Evolutionary conservation across 2,797 vertebrate species (phyloP), one percentile per base, ranked within the genome.

Genomic region (Falco novaeseelandiae): DNA sequence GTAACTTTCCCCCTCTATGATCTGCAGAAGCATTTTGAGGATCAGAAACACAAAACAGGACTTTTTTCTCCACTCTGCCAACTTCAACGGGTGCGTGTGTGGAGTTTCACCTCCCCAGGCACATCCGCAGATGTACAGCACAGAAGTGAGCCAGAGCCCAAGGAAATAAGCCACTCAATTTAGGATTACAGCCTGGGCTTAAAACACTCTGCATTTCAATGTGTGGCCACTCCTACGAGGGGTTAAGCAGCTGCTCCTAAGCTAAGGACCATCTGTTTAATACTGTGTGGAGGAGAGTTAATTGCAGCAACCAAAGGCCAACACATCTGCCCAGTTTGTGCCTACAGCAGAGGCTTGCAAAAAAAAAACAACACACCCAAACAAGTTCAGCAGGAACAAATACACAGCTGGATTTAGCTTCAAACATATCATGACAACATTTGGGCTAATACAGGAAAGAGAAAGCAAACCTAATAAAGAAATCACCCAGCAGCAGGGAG

Each of bases 141-240:
- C 0, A 0, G 62, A 83, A 69, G 2, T 2, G 9, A 90, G 34
- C 3, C 0, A 0, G 34, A 89, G 15, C 5, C 63, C 63, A 66
- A 78, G 29, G 61, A 80, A 90, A 51, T 54, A 70, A 73, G 71
- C 69, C 38, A 19, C 76, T 86, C 55, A 10, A 9, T 30, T 71
- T 23, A 57, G n/a, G 32, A 91, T 90, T 63, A 81, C 38, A 62
- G 61, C 27, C 61, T 62, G 38, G 38, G 16, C 27, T 93, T 70
- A 29, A 80, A 80, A 77, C n/a, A 10, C 21, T 69, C 27, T 7
- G 36, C 0, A 0, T 44, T 44, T 76, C 46, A 54, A 30, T 2
- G 6, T 63, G 51, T 5, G 25, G 72, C 36, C n/a, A n/a, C 59
- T 83, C 74, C 84, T 62, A 79, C 6, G 14, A 85, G 57, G 71